These are phyloP conservation scores for Drosophila anomelani DNA, from an alignment of 2,888 invertebrate species.

Conservation along the genomic window DNA sequence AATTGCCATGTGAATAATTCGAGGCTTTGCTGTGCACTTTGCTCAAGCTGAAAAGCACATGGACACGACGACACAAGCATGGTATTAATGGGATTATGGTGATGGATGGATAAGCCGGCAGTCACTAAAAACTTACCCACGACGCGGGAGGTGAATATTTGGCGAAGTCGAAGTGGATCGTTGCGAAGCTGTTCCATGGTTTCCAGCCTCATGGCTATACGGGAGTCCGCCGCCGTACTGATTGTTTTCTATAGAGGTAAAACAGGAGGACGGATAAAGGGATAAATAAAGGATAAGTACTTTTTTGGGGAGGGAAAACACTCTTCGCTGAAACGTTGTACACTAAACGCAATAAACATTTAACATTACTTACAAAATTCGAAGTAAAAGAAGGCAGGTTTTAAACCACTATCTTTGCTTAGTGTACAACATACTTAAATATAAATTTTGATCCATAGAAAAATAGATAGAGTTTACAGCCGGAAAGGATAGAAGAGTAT, in stretches of 20 bases:
- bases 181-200: constrained; percentile 69
- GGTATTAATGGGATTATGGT: constrained; percentile 43
- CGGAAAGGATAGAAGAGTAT: constrained; percentile 48
- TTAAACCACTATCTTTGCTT: constrained; percentile 21
- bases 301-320: neutral
- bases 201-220: constrained; percentile 73
- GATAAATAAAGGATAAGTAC: constrained; percentile 13
- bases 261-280: neutral
- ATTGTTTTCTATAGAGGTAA: constrained; percentile 63
- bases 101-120: constrained; percentile 25
- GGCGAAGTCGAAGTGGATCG: constrained; percentile 82
- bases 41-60: constrained; percentile 51
- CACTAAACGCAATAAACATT: constrained; percentile 12
- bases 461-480: constrained; percentile 61
- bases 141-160: constrained; percentile 81
- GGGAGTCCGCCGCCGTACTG: constrained; percentile 72
- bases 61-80: constrained; percentile 54
- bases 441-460: constrained; percentile 39
- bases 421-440: constrained; percentile 45
- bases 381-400: neutral
- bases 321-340: constrained; percentile 35
- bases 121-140: constrained; percentile 75
- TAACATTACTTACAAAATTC: neutral
- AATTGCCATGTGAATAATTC: constrained; percentile 84
- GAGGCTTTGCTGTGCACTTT: constrained; percentile 80